These are phyloP conservation scores for Linepithema humile DNA, from an alignment of 1,140 invertebrate genomes.

Conservation along the genomic window DNA sequence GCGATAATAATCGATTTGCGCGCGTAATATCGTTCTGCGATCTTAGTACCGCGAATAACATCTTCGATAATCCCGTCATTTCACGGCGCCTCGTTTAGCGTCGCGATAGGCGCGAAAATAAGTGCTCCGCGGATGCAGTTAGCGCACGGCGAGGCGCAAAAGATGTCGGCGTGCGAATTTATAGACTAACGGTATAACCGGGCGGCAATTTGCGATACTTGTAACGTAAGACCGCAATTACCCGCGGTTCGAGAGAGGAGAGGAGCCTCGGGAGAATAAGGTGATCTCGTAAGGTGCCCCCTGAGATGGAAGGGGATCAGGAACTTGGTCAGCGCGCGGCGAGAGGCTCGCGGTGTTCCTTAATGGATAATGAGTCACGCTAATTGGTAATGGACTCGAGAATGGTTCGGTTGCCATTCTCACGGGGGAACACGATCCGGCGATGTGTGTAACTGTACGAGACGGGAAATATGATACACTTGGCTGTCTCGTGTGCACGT, in stretches of 20 bases:
- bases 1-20: neutral
- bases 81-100: slow-evolving; percentile 16
- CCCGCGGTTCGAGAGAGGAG: slow-evolving; percentile 7
- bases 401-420: slow-evolving; percentile 31
- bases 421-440: neutral
- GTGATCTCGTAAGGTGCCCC: slow-evolving; percentile 19
- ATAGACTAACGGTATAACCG: slow-evolving; percentile 52
- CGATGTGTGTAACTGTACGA: slow-evolving; percentile 53
- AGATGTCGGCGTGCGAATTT: slow-evolving; percentile 44
- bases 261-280: neutral
- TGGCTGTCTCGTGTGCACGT: neutral
- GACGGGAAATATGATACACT: slow-evolving; percentile 61
- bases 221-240: slow-evolving; percentile 51
- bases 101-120: slow-evolving; percentile 44
- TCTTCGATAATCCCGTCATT: slow-evolving; percentile 19
- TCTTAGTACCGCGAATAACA: neutral
- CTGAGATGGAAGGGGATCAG: slow-evolving; percentile 25
- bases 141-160: slow-evolving; percentile 9
- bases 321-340: slow-evolving; percentile 1
- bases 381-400: slow-evolving; percentile 34
- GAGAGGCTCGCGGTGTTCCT: slow-evolving; percentile 2
- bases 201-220: slow-evolving; percentile 55
- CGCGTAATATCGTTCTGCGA: neutral
- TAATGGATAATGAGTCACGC: slow-evolving; percentile 25
- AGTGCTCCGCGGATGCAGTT: slow-evolving; percentile 21